phyloP scores from a whole-genome alignment of 1,140 invertebrate genomes.

The Steinernema feltiae region DNA sequence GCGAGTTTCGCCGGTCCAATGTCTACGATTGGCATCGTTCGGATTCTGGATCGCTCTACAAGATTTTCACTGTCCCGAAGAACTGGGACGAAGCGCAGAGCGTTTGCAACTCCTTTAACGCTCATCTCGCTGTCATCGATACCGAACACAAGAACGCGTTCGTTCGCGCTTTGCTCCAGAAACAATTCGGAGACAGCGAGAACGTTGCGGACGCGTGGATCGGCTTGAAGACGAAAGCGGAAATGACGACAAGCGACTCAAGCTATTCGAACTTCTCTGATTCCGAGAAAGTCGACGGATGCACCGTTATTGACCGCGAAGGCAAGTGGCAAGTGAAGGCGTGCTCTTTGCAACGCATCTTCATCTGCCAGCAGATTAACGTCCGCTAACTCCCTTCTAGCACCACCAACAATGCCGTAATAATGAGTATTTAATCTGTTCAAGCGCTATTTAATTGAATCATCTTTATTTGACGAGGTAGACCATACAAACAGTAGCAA shows the following conservation, averaged over 20 bases:
- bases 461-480: background rate
- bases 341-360: slow-evolving; percentile 12
- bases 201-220: slow-evolving; percentile 22
- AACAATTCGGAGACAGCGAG: slow-evolving; percentile 22
- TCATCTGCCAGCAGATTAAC: slow-evolving; percentile 29
- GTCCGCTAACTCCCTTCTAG: slow-evolving; percentile 1
- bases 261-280: slow-evolving; percentile 27
- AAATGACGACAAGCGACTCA: slow-evolving; percentile 26
- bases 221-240: slow-evolving; percentile 32
- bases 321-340: slow-evolving; percentile 33
- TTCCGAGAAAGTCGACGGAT: slow-evolving; percentile 25
- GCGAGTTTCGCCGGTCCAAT: background rate
- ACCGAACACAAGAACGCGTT: slow-evolving; percentile 28
- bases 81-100: slow-evolving; percentile 34
- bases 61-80: slow-evolving; percentile 28
- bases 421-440: no score
- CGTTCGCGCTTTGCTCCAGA: slow-evolving; percentile 4
- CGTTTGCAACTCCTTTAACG: slow-evolving; percentile 21
- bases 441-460: background rate
- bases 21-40: slow-evolving; percentile 27
- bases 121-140: slow-evolving; percentile 23
- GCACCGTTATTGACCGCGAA: slow-evolving; percentile 23
- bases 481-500: no score
- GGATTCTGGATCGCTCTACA: slow-evolving; percentile 27
- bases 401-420: no score